phyloP scores from a whole-genome alignment of 2,113 vertebrate species.

The Kryptolebias marmoratus region DNA sequence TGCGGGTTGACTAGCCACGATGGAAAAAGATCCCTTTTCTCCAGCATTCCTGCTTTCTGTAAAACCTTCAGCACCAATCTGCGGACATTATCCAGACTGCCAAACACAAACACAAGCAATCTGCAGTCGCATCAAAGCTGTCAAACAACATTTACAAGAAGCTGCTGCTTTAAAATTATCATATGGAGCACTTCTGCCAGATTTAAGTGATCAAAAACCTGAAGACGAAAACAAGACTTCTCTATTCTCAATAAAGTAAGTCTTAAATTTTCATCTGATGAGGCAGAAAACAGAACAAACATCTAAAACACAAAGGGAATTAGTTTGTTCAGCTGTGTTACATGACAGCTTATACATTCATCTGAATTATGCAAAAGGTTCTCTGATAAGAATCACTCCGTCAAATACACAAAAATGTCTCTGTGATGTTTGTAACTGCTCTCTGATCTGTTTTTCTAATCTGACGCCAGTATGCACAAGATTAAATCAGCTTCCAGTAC shows the following conservation, averaged over 20 bases:
- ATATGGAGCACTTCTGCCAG: conserved; percentile 27
- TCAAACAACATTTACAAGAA: conserved; percentile 52
- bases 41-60: conserved; percentile 58
- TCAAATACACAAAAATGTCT: neutral
- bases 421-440: neutral
- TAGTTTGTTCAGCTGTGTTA: neutral
- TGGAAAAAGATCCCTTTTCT: conserved; percentile 29
- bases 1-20: conserved; percentile 33
- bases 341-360: neutral
- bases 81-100: conserved; percentile 59
- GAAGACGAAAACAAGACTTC: conserved; percentile 11
- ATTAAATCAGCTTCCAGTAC: neutral
- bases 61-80: conserved; percentile 63
- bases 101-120: conserved; percentile 66
- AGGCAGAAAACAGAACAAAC: neutral
- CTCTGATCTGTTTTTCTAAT: conserved; percentile 1
- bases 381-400: neutral
- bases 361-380: conserved; percentile 13
- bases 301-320: neutral
- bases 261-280: neutral
- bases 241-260: neutral
- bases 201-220: conserved; percentile 15
- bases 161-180: conserved; percentile 43
- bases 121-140: conserved; percentile 44
- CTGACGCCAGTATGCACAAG: neutral